Evolutionary conservation across 2,113 vertebrate genomes (phyloP), one percentile per base, ranked within the genome.

Genomic region (Mustela lutreola): DNA sequence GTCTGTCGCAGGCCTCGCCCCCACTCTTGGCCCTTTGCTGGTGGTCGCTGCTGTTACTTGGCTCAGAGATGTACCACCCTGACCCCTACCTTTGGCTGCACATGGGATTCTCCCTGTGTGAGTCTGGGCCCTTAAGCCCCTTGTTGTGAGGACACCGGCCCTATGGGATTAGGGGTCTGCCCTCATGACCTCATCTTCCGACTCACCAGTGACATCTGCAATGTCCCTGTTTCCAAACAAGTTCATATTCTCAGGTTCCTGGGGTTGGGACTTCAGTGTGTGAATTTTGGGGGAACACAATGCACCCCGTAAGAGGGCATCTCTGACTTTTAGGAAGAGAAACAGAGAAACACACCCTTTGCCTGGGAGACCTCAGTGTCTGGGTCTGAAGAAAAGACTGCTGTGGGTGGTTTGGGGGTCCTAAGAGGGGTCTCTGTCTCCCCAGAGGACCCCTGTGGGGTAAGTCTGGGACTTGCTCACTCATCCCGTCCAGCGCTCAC

Each of bases 1-100:
- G 5, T n/a, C 6, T 2, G 21, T 1, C 21, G 6, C 0, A 1
- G 2, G 1, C 76, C 16, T n/a, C 2, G 16, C 26, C 19, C 26
- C 4, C 2, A 63, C 63, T 31, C 10, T 42, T 2, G 28, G n/a
- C 1, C 15, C 18, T 24, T 58, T 11, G 33, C 60, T 42, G 58
- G 62, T 1, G 7, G 0, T 15, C 45, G 11, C 3, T 1, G 45
- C 21, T 0, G 0, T 16, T 14, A 48, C 22, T 11, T 45, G 56
- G 45, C 84, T 56, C 2, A 24, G 10, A 22, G 65, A 45, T n/a
- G 28, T 4, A 0, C 7, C 8, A 33, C 7, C 28, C 36, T 0
- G 2, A 1, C 15, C 70, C 42, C 45, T 5, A 48, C 21, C 71
- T 26, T 10, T 19, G 0, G 9, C 42, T 53, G 39, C 22, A 19